Evolutionary conservation across 1,140 invertebrate species (phyloP).

Genomic region (Muscidifurax raptorellus): DNA sequence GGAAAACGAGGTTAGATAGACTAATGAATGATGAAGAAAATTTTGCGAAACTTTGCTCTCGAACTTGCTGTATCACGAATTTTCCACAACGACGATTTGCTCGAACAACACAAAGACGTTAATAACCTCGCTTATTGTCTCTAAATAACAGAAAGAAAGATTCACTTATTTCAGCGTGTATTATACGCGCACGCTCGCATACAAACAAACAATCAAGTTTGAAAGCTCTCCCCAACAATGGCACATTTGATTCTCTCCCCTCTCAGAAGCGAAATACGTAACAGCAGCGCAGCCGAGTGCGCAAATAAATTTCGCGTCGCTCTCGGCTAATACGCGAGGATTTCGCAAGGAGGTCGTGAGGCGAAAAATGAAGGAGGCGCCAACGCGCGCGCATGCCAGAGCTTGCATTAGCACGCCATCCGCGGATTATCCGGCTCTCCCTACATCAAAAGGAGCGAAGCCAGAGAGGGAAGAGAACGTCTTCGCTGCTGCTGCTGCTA

Average conservation of each 20-base stretch:
- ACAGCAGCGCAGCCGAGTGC: not conserved
- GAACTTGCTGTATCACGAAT: not conserved
- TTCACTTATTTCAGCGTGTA: not conserved
- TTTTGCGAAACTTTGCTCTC: not conserved
- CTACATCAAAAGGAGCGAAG: conserved; percentile 15
- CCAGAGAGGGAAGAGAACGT: not conserved
- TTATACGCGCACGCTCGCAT: not conserved
- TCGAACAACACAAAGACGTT: not conserved
- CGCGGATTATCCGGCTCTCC: conserved; percentile 8
- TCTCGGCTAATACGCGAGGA: conserved; percentile 13
- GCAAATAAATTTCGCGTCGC: conserved; percentile 2
- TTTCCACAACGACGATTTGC: not conserved
- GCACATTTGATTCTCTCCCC: not conserved
- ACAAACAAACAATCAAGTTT: not conserved
- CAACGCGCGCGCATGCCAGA: not conserved
- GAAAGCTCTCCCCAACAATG: not conserved
- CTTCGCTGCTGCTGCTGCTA: not conserved
- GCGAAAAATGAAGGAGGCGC: conserved; percentile 26
- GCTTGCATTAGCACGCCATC: not conserved
- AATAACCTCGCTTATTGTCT: not conserved
- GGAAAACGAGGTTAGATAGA: not conserved
- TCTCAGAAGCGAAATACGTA: not conserved
- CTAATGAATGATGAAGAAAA: not conserved
- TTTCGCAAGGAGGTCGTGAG: not conserved
- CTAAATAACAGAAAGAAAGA: not conserved